Conservation (phyloP, 2,888 invertebrate species). For the Panopea generosa region DNA sequence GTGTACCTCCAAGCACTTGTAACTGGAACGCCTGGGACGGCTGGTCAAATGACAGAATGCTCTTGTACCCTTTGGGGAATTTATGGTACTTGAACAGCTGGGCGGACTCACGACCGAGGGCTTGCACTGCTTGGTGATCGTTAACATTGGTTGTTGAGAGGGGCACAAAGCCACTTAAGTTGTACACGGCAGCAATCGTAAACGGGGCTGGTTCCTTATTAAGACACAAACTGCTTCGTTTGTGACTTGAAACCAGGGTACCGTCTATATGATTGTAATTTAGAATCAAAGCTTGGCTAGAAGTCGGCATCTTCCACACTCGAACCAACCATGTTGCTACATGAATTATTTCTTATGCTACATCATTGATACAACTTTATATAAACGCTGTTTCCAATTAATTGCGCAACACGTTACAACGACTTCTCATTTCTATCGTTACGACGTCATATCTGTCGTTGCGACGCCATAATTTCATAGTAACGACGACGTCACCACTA, state of each 20-base stretch:
- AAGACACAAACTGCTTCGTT: not conserved
- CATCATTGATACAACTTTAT: not conserved
- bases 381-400: not conserved
- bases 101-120: conserved; percentile 41
- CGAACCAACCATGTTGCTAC: not conserved
- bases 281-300: conserved; percentile 48
- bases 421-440: not conserved
- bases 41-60: conserved; percentile 22
- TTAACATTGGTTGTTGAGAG: conserved; percentile 10
- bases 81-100: conserved; percentile 49
- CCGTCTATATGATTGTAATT: conserved; percentile 7
- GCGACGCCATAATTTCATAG: too few species aligned
- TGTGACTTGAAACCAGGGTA: not conserved
- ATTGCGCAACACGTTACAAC: not conserved
- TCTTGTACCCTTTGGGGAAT: conserved; percentile 29
- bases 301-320: conserved; percentile 35
- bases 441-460: too few species aligned
- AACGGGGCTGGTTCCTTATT: conserved; percentile 23
- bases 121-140: conserved; percentile 29
- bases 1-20: conserved; percentile 22
- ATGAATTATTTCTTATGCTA: not conserved
- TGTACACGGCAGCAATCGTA: conserved; percentile 33
- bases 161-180: conserved; percentile 23
- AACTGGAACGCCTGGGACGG: conserved; percentile 7
- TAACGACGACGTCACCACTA: too few species aligned